Base-by-base conservation (phyloP, 2,113 vertebrate species). In the Cyanistes caeruleus region DNA sequence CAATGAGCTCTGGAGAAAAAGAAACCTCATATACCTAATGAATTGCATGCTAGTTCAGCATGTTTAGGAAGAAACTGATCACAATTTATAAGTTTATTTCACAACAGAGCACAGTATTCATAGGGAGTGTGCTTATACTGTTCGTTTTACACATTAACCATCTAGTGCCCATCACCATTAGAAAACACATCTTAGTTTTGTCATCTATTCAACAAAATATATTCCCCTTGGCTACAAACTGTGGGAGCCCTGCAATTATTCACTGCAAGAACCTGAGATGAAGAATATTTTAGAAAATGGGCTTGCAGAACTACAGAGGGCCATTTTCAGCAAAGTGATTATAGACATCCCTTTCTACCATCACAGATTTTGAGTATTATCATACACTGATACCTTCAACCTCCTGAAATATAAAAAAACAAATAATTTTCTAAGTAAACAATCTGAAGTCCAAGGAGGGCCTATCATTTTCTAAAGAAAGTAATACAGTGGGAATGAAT, bases 1-100 rank as follows among this genome's bases (percentile, higher is more conserved):
- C 52, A 90, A 55, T 53, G 39, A 85, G 19, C 49, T 89, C 51
- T 73, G 46, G 31, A 83, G 65, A n/a, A 72, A 78, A 82, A 41
- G 39, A 52, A 41, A 72, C 11, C 23, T 88, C 19, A 91, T 95
- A 95, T 91, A 84, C 17, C 78, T 88, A 92, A 93, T 88, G 35
- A 97, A 95, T 31, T 91, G 39, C 27, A 79, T 52, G 12, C 51
- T 74, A 91, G 37, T 79, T 96, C 76, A 93, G 64, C 87, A 89
- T 87, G 35, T 84, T 49, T 24, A 88, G 20, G 39, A 92, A 95
- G 12, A 90, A 67, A 93, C 44, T 84, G 55, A 94, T 93, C 75
- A 93, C 51, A 88, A 88, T 68, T 53, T 31, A 1, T 53, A 83
- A 48, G 15, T 64, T 92, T 86, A 91, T 90, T 93, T 81, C 51